Evolutionary conservation across 1,140 invertebrate species (phyloP), one percentile per base, ranked within the genome.

Genomic region (Eueides isabella): DNA sequence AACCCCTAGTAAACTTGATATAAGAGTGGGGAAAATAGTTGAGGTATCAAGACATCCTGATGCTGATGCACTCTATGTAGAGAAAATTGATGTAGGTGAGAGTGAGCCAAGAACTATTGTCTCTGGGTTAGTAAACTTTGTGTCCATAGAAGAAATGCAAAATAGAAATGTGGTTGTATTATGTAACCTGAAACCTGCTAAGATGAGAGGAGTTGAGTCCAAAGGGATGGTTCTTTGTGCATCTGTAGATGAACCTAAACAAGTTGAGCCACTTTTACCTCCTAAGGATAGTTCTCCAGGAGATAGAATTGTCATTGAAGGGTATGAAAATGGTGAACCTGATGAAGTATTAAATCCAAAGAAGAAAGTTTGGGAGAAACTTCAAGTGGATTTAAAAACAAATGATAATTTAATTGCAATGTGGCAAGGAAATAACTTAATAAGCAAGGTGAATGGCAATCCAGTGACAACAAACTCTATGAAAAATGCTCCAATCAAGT

Each of bases 331-430:
- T 82, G 97, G 97, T 41, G 93, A 94, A 61, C 96, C 98, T 16
- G 98, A 99, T 93, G 96, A 96, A 11, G 95, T 97, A 62, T 93
- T 99, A 5, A 99, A 99, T 93, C 98, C 98, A 7, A 99, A 99
- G 88, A 99, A 99, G 92, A 99, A 99, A 95, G 81, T 99, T 14
- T 99, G 98, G 98, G 98, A 99, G 87, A 98, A 98, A 87, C 85
- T 98, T 35, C 96, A 97, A 85, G 95, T 94, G 68, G 97, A 98
- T 93, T 94, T 98, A 31, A 95, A 96, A 88, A 97, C 97, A n/a
- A 96, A 96, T 88, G 89, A 88, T n/a, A 94, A 95, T 19, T 95
- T 96, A 71, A 90, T 96, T 77, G 97, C 97, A 66, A 95, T 97
- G 73, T 99, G 98, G 98, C 96, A 96, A 91, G 96, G 96, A 12